Evolutionary conservation across 2,888 invertebrate species (phyloP).

Genomic region (Ariolimax columbianus): DNA sequence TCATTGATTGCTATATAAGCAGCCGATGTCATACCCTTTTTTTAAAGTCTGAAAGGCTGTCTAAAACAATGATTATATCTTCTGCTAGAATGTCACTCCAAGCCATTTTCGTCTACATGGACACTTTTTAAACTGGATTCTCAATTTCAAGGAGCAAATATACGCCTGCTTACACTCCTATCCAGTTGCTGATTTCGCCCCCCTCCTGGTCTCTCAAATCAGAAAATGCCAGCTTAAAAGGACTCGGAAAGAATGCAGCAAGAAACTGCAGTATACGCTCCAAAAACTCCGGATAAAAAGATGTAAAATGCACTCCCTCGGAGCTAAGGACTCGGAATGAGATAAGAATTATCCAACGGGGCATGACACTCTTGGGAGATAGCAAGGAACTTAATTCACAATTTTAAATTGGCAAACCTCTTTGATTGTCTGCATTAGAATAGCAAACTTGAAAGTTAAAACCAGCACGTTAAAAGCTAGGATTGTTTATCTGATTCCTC

Average conservation of each 20-base stretch:
- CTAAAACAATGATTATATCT: not conserved
- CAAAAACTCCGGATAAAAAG: not conserved
- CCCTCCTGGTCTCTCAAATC: not conserved
- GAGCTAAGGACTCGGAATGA: slow-evolving; percentile 13
- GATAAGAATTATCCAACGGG: slow-evolving; percentile 22
- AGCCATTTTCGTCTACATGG: not conserved
- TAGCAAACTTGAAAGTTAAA: not conserved
- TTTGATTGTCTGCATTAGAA: slow-evolving; percentile 15
- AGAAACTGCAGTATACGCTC: not conserved
- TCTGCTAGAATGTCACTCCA: not conserved
- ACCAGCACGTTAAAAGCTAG: slow-evolving; percentile 4
- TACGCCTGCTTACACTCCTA: not conserved
- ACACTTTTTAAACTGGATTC: not conserved
- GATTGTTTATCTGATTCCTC: slow-evolving; percentile 24
- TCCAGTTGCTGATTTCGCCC: not conserved
- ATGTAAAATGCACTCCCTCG: not conserved
- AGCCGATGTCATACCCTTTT: not conserved
- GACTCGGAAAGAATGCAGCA: not conserved
- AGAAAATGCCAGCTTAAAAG: not conserved
- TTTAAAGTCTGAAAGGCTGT: not conserved
- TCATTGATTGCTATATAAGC: no score
- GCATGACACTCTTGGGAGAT: slow-evolving; percentile 8
- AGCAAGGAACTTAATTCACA: not conserved
- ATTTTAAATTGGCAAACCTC: slow-evolving; percentile 20
- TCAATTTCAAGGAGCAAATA: not conserved